Base-by-base conservation (phyloP, 1,140 invertebrate species). In the Helicoverpa armigera region DNA sequence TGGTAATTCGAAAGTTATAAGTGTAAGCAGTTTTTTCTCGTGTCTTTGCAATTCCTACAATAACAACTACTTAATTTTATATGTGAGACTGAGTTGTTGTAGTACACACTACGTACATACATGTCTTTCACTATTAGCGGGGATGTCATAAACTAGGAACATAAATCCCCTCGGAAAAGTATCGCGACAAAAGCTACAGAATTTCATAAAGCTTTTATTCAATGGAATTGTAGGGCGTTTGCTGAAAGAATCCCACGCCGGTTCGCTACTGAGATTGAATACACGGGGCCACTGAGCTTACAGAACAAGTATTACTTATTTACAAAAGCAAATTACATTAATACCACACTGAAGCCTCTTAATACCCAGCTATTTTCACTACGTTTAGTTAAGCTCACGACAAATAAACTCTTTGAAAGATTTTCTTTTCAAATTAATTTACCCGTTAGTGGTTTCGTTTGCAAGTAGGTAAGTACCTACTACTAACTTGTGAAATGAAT, bases 141-240 rank as follows among this genome's bases (percentile, higher is more conserved):
- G 43, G 58, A 61, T 16, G 58, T 63, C 73, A 43, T 77, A 75
- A 74, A 51, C 56, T 73, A 29, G 56, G 56, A 61, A 75, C 58
- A 75, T 51, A 67, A 77, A 76, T 76, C 74, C 74, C 13, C 48
- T 51, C 12, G 67, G 61, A 54, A 54, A 43, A 77, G 23, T 65
- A 77, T 35, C 18, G 13, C 43, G 58, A 65, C 50, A 67, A 77
- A 77, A 67, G 75, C 48, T 53, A 65, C 50, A 77, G 60, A 77
- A 65, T 77, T 54, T 65, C 74, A 77, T 77, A 77, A 77, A 77
- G 23, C 53, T 67, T 60, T 60, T 77, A 77, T 77, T 76, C 75
- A 77, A 54, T 77, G 61, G 61, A 53, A 65, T 53, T 58, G 61
- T 67, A 54, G 14, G 48, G 60, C 75, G 50, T 65, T 77, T 14